Conservation (phyloP, 2,113 vertebrate genomes). For the Barbus barbus region DNA sequence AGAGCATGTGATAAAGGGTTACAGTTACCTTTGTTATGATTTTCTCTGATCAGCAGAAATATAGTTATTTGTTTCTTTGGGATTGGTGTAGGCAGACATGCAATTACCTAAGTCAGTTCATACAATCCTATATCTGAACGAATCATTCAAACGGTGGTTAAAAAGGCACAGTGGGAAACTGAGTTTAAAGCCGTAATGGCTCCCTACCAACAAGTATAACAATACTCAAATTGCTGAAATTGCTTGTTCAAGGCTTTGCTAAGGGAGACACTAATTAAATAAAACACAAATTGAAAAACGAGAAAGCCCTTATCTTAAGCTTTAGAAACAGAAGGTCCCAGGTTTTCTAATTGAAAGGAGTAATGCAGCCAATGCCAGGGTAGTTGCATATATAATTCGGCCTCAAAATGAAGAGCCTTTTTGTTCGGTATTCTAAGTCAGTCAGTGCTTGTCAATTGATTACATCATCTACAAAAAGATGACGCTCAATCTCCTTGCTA, state of each 20-base stretch:
- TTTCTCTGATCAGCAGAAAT: slow-evolving; percentile 5
- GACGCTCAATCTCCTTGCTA: slow-evolving; percentile 61
- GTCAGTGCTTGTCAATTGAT: slow-evolving; percentile 66
- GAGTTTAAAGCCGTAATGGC: slow-evolving; percentile 38
- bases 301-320: slow-evolving; percentile 53
- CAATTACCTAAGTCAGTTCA: slow-evolving; percentile 17
- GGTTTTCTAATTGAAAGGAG: slow-evolving; percentile 57
- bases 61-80: slow-evolving; percentile 22
- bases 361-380: slow-evolving; percentile 39
- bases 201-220: slow-evolving; percentile 18
- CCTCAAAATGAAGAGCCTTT: slow-evolving; percentile 48
- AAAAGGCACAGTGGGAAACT: not conserved
- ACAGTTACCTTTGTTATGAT: not conserved
- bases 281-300: slow-evolving; percentile 50
- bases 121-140: slow-evolving; percentile 9
- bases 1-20: not conserved
- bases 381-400: slow-evolving; percentile 55
- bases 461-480: slow-evolving; percentile 70
- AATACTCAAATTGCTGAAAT: slow-evolving; percentile 25
- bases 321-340: slow-evolving; percentile 49
- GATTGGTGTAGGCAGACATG: slow-evolving; percentile 14
- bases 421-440: slow-evolving; percentile 66
- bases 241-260: slow-evolving; percentile 26
- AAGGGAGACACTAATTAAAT: slow-evolving; percentile 64
- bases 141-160: slow-evolving; percentile 3